Percentiles rank a stretch among this genome's conserved stretches.
These are phyloP conservation scores for Nomada fucata DNA, from an alignment of 2,888 invertebrate species.

Conservation along the genomic window DNA sequence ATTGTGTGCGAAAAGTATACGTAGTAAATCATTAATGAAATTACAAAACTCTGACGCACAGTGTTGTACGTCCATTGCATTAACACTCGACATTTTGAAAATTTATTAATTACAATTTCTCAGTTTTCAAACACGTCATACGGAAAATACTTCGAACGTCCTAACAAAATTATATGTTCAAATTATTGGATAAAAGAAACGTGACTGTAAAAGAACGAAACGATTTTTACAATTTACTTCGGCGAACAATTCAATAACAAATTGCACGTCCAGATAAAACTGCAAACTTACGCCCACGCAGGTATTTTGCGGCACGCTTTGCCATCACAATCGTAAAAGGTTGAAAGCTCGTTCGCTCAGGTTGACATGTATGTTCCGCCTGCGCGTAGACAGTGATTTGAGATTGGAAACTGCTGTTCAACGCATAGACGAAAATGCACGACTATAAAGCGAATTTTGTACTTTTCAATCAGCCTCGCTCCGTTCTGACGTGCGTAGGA, in stretches of 20 bases:
- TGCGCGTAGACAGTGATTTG: constrained; percentile 59
- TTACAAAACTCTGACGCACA: no score
- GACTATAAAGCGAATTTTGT: constrained; percentile 42
- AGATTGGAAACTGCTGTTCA: constrained; percentile 51
- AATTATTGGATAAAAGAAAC: no score
- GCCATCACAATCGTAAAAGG: constrained; percentile 60
- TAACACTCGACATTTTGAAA: no score
- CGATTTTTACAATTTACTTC: constrained; percentile 21
- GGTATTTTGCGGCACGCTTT: constrained; percentile 61
- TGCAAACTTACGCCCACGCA: constrained; percentile 58
- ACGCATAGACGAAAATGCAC: constrained; percentile 40
- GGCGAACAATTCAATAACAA: constrained; percentile 46
- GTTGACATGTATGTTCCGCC: constrained; percentile 57
- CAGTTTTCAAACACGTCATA: no score
- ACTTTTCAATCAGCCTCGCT: constrained; percentile 32
- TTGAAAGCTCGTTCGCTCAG: constrained; percentile 66
- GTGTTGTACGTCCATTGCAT: no score
- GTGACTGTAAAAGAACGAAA: neutral
- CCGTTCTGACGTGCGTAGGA: constrained; percentile 23
- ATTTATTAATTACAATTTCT: no score
- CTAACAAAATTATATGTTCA: no score
- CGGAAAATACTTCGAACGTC: no score
- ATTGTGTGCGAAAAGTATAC: neutral
- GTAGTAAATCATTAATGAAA: no score
- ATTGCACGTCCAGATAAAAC: constrained; percentile 49